Evolutionary conservation across 53 echinoderm and acorn worm species (phyloP).

Genomic region (Paelopatides confundens): DNA sequence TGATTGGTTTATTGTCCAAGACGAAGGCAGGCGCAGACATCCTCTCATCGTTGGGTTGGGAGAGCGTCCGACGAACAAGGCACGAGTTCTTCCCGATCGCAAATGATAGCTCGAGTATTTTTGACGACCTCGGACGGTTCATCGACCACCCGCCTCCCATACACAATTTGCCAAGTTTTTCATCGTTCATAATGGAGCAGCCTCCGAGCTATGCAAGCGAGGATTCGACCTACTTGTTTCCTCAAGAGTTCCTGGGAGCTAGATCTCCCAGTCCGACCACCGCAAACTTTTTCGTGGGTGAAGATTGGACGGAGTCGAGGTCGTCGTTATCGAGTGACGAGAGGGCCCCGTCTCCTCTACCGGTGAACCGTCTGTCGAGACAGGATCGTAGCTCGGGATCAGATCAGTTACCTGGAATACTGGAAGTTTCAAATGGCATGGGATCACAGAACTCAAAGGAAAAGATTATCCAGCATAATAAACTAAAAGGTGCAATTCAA

Average conservation of each 20-base stretch:
- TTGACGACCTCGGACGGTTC: constrained; percentile 62
- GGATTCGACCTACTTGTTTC: not conserved
- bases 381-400: constrained; percentile 55
- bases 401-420: constrained; percentile 70
- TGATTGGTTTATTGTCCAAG: constrained; percentile 91
- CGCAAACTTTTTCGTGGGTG: constrained; percentile 59
- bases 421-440: constrained; percentile 44
- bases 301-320: constrained; percentile 34
- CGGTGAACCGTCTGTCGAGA: constrained; percentile 35
- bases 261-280: constrained; percentile 18
- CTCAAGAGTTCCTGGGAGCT: not conserved
- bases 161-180: constrained; percentile 49
- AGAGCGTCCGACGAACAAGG: constrained; percentile 88
- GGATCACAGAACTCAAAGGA: constrained; percentile 31
- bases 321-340: constrained; percentile 42
- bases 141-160: constrained; percentile 57
- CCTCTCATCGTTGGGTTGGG: constrained; percentile 92
- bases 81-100: constrained; percentile 84
- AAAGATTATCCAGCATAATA: not conserved
- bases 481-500: constrained; percentile 39
- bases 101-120: constrained; percentile 71
- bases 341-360: constrained; percentile 58
- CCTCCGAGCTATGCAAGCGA: constrained; percentile 47
- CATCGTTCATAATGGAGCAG: constrained; percentile 68
- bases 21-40: constrained; percentile 88